Evolutionary conservation across 1,140 invertebrate species (phyloP).

Genomic region (Capitella teleta): DNA sequence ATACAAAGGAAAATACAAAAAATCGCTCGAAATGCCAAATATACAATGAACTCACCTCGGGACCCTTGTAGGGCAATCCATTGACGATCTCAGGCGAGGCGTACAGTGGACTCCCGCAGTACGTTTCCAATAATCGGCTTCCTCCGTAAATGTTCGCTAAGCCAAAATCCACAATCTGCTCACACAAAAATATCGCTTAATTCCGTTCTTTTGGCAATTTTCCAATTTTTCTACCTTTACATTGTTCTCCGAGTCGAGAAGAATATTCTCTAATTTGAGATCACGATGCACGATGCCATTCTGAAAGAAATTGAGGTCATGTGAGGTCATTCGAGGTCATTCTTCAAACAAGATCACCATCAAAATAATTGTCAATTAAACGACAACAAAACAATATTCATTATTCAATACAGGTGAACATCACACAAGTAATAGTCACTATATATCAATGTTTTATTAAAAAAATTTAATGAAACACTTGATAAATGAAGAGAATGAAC

Average conservation of each 20-base stretch:
- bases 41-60: conserved; percentile 68
- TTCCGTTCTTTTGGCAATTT: background rate
- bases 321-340: too few species aligned
- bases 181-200: background rate
- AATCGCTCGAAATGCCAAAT: too few species aligned
- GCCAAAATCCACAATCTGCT: conserved; percentile 94
- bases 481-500: too few species aligned
- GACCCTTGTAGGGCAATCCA: conserved; percentile 93
- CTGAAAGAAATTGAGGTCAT: conserved; percentile 33
- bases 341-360: too few species aligned
- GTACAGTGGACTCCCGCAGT: conserved; percentile 95
- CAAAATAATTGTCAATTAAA: conserved; percentile 12
- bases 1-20: too few species aligned
- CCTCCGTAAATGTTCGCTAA: conserved; percentile 93
- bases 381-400: conserved; percentile 1
- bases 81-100: conserved; percentile 98
- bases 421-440: too few species aligned
- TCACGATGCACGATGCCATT: conserved; percentile 76
- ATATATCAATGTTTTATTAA: too few species aligned
- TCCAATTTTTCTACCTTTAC: conserved; percentile 60
- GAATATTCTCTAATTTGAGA: conserved; percentile 96
- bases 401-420: background rate
- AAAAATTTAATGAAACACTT: too few species aligned
- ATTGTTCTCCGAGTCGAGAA: conserved; percentile 87
- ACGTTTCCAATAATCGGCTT: conserved; percentile 65